Base-by-base conservation (phyloP, 2,888 invertebrate genomes). In the Oscheius sp. region DNA sequence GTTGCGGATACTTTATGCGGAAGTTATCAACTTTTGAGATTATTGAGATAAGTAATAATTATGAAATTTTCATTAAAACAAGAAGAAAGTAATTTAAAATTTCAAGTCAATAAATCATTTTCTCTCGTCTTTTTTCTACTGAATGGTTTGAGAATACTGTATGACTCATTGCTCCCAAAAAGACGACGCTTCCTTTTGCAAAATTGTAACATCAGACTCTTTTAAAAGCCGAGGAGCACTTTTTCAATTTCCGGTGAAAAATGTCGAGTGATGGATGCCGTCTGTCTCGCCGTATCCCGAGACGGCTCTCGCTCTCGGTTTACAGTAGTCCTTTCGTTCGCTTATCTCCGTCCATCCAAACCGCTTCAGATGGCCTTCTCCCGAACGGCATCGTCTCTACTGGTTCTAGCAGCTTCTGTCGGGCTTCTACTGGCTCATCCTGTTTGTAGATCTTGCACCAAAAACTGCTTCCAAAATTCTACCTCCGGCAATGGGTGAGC, bases 361-460 rank as follows among this genome's bases (percentile, higher is more conserved):
- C 8, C 17, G 15, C n/a, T 64, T 31, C 34, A 64, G 64, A 48
- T 64, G 50, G 15, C 48, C 33, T 34, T 34, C 8, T 6, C 5
- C 5, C 61, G 42, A 31, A 42, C 48, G 37, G 20, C 52, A 31
- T 27, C 23, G 29, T 33, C 37, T 12, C 12, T 34, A 6, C 6
- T 50, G 15, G 31, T 64, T 27, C 42, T 65, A 6, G 15, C 31
- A 33, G n/a, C 61, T 39, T 10, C 31, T 3, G 46, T 48, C 29
- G 29, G 37, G 17, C 8, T 15, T n/a, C 25, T 69, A 6, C 33
- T 52, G 33, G 61, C 80, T 5, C 78, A 74, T 6, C 75, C 77
- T 6, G 67, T 75, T 15, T 80, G 80, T 64, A 69, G 77, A 23
- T 73, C 77, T 12, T 80, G 80, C 67, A 78, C 64, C 33, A 77